Conservation (phyloP, 35 echinoderm and acorn worm genomes). For the Patiria miniata region DNA sequence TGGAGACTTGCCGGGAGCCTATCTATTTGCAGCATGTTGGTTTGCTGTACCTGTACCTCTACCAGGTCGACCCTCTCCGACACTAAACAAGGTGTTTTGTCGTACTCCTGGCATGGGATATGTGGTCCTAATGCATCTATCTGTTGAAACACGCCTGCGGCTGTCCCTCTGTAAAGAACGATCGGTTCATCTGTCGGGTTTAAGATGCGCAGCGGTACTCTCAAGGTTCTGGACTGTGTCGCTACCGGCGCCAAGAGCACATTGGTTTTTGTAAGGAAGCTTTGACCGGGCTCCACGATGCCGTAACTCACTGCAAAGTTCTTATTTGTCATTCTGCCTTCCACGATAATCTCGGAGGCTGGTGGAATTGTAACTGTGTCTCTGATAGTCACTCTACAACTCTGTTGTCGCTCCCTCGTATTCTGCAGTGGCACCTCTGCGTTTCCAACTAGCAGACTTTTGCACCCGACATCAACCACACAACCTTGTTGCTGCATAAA, state of each 20-base stretch:
- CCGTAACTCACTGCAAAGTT: neutral
- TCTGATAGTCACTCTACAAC: too few relatives aligned
- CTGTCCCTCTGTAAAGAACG: neutral
- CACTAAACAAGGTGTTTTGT: neutral
- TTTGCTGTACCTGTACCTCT: neutral
- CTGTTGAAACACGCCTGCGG: neutral
- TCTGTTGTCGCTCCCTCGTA: too few relatives aligned
- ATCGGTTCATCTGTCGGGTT: neutral
- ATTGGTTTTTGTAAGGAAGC: neutral
- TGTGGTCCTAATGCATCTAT: neutral
- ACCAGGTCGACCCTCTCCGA: neutral
- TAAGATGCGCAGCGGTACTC: constrained; percentile 4
- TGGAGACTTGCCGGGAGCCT: neutral
- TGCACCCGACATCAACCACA: too few relatives aligned
- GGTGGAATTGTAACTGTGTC: too few relatives aligned
- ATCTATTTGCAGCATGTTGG: neutral
- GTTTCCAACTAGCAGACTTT: too few relatives aligned
- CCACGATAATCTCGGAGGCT: too few relatives aligned
- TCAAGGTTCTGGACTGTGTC: neutral
- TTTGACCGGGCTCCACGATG: neutral
- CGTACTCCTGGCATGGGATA: neutral
- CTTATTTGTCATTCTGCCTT: too few relatives aligned
- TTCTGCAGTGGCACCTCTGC: too few relatives aligned
- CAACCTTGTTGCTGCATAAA: too few relatives aligned
- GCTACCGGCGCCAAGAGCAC: neutral